Percentiles rank a stretch among this genome's conserved stretches.
phyloP scores from a whole-genome alignment of 1,140 invertebrate genomes.

The Venturia canescens region DNA sequence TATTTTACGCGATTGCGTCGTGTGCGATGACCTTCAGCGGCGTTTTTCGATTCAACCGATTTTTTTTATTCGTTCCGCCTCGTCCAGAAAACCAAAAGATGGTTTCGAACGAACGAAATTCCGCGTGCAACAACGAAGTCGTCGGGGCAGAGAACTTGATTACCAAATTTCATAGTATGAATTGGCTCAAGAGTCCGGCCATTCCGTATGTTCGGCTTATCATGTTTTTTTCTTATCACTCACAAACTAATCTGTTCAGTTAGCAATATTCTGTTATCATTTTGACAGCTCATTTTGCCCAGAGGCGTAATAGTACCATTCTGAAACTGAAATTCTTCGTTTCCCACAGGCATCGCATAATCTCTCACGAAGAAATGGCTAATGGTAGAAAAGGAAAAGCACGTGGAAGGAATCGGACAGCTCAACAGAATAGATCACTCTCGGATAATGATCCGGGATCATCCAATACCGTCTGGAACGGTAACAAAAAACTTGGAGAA shows the following conservation, averaged over 20 bases:
- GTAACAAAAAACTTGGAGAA: background rate
- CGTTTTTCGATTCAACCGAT: background rate
- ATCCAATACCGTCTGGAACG: background rate
- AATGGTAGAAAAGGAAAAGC: too few species aligned
- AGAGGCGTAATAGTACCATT: too few species aligned
- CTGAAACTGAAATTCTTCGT: too few species aligned
- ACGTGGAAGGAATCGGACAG: too few species aligned
- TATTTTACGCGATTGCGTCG: background rate
- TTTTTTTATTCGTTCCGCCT: background rate
- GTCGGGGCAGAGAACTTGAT: background rate
- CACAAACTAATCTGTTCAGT: too few species aligned
- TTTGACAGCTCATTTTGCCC: too few species aligned
- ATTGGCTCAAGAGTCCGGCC: background rate
- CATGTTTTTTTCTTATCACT: background rate
- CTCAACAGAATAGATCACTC: too few species aligned
- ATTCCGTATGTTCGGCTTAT: background rate
- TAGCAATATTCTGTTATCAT: too few species aligned
- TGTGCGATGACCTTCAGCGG: background rate
- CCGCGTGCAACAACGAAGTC: background rate
- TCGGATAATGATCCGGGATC: too few species aligned
- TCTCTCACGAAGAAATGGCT: too few species aligned
- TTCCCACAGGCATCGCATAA: too few species aligned
- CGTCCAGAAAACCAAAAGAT: background rate
- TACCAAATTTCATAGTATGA: slow-evolving; percentile 1
- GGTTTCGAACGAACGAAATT: background rate